A percentile compares a stretch with the other conserved stretches of the same genome.
Conservation (phyloP, 2,888 invertebrate species). For the Griposia aprilina region DNA sequence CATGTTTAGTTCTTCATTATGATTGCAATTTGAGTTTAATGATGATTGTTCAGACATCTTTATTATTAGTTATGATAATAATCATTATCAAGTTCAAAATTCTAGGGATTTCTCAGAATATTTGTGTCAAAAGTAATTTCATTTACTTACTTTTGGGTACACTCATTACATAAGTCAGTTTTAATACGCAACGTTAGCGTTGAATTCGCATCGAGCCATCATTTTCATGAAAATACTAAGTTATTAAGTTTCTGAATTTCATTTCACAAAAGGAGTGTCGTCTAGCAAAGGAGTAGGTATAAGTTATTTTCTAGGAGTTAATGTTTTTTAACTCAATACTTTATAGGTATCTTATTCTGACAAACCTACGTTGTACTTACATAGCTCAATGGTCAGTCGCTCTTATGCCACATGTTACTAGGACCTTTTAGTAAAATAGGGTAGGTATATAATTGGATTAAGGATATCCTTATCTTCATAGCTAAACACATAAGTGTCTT, state of each 20-base stretch:
- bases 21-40: neutral
- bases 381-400: too few species aligned
- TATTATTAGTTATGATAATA: neutral
- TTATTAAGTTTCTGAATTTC: neutral
- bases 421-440: neutral
- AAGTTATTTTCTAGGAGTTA: too few species aligned
- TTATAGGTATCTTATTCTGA: too few species aligned
- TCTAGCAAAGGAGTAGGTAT: too few species aligned
- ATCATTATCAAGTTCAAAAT: neutral
- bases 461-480: neutral
- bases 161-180: neutral
- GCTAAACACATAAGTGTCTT: conserved; percentile 3
- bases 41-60: neutral
- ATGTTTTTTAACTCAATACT: too few species aligned
- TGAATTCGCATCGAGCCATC: neutral
- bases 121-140: neutral
- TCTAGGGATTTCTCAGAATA: neutral
- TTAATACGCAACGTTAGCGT: neutral
- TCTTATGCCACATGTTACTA: neutral
- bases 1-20: conserved; percentile 6
- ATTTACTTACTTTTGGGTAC: neutral
- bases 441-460: neutral
- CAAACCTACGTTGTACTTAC: too few species aligned
- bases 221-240: neutral
- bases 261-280: neutral